Percentiles rank a stretch among this genome's conserved stretches.
Evolutionary conservation across 2,113 vertebrate species (phyloP).

Genomic region (Daubentonia madagascariensis): DNA sequence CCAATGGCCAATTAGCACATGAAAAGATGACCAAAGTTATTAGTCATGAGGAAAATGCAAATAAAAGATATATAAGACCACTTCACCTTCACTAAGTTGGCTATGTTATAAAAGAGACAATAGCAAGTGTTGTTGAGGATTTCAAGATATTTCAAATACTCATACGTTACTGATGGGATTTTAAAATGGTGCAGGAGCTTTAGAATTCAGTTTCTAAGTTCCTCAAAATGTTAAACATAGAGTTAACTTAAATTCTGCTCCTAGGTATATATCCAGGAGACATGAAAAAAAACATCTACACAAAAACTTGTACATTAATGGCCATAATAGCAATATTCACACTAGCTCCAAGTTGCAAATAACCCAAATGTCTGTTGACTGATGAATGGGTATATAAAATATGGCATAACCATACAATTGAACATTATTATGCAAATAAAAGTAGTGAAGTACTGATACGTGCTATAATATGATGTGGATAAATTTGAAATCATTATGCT

Average conservation of each 20-base stretch:
- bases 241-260: neutral
- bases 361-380: neutral
- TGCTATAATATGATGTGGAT: neutral
- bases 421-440: neutral
- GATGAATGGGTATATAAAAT: neutral
- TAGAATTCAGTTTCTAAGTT: neutral
- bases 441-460: neutral
- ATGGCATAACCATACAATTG: neutral
- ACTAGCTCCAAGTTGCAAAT: neutral
- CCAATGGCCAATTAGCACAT: too few relatives aligned
- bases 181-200: neutral
- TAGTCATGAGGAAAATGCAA: too few relatives aligned
- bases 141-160: neutral
- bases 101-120: too few relatives aligned
- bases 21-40: too few relatives aligned
- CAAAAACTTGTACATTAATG: neutral
- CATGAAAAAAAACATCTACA: neutral
- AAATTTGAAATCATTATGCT: neutral
- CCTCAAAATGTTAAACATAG: neutral
- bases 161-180: neutral
- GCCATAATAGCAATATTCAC: neutral
- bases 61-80: too few relatives aligned
- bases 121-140: neutral
- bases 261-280: neutral
- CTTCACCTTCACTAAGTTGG: neutral